phyloP scores from a whole-genome alignment of 1,140 invertebrate genomes.

The Scaptomyza graminum region DNA sequence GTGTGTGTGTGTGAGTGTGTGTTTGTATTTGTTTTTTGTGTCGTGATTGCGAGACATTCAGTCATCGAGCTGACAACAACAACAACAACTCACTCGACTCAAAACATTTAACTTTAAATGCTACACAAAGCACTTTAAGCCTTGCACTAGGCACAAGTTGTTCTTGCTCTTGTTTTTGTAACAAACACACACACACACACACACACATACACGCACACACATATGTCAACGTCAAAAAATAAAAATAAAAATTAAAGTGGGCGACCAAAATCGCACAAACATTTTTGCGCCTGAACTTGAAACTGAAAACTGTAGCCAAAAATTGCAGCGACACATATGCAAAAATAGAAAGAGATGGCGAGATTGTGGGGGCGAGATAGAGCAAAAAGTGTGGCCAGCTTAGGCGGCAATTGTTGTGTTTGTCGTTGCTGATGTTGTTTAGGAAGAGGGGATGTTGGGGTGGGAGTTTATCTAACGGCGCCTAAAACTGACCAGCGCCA shows the following conservation, averaged over 20 bases:
- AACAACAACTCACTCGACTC: slow-evolving; percentile 25
- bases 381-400: neutral
- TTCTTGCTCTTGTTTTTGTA: slow-evolving; percentile 18
- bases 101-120: slow-evolving; percentile 58
- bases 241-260: slow-evolving; percentile 21
- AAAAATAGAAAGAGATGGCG: slow-evolving; percentile 3
- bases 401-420: neutral
- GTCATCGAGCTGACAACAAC: slow-evolving; percentile 57
- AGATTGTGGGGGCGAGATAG: neutral
- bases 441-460: neutral
- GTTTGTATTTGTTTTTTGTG: slow-evolving; percentile 36
- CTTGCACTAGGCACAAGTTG: neutral
- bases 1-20: slow-evolving; percentile 36
- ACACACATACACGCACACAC: slow-evolving; percentile 5
- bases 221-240: slow-evolving; percentile 25
- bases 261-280: slow-evolving; percentile 27
- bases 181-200: slow-evolving; percentile 2
- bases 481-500: slow-evolving; percentile 67
- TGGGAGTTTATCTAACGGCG: slow-evolving; percentile 62
- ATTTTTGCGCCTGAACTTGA: slow-evolving; percentile 50
- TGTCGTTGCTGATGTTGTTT: slow-evolving; percentile 14
- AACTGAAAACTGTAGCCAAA: slow-evolving; percentile 39
- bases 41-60: slow-evolving; percentile 77
- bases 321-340: slow-evolving; percentile 20
- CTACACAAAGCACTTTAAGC: slow-evolving; percentile 43